phyloP scores from a whole-genome alignment of 2,888 invertebrate species.

The Trachelus troglodyta region DNA sequence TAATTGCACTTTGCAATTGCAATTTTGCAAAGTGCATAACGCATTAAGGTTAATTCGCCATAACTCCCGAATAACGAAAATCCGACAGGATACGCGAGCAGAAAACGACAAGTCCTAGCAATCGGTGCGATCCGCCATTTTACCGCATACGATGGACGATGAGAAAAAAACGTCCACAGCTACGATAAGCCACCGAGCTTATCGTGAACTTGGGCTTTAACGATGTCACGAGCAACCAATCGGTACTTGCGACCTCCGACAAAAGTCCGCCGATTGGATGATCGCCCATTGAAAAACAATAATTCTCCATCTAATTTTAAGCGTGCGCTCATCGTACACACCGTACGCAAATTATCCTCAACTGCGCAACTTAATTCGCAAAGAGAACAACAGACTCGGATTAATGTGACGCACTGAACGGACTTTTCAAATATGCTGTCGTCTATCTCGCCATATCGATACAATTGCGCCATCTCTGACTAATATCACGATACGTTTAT shows the following conservation, averaged over 20 bases:
- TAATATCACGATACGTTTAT: not conserved
- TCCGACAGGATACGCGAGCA: not conserved
- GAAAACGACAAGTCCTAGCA: not conserved
- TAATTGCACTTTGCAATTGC: not conserved
- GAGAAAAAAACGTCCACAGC: conserved; percentile 15
- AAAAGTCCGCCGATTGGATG: conserved; percentile 15
- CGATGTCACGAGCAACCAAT: conserved; percentile 28
- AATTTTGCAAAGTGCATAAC: not conserved
- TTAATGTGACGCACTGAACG: not conserved
- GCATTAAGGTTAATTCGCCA: not conserved
- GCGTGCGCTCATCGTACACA: conserved; percentile 30
- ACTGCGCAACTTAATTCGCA: conserved; percentile 10
- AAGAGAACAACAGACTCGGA: conserved; percentile 1
- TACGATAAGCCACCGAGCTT: conserved; percentile 24
- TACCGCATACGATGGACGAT: conserved; percentile 25
- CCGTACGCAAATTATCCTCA: conserved; percentile 4
- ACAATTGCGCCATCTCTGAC: not conserved
- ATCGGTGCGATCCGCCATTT: conserved; percentile 31
- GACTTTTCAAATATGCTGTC: not conserved
- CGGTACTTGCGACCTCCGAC: conserved; percentile 19
- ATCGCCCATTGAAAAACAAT: conserved; percentile 30
- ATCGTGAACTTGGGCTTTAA: conserved; percentile 26
- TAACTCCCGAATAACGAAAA: not conserved
- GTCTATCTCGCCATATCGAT: not conserved
- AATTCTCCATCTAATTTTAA: conserved; percentile 36